Base-by-base conservation (phyloP, 2,888 invertebrate species). In the Tenthredo scrophulariae region DNA sequence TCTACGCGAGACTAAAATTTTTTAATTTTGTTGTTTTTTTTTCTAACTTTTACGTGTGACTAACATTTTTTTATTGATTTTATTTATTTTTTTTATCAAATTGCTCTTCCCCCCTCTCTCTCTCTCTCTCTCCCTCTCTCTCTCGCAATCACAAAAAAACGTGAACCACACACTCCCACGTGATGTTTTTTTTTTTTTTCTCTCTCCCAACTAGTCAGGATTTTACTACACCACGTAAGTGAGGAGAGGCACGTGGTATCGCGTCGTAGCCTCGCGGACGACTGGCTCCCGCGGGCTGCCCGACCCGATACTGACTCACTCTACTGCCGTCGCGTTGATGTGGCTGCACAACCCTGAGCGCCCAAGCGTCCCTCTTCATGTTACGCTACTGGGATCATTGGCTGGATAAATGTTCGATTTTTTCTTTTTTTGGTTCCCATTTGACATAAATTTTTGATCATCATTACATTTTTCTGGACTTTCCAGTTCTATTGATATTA, bases 231-330 rank as follows among this genome's bases (percentile, higher is more conserved):
- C 80, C 15, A 15, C 22, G 54, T n/a, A 15, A 7, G 62, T 65
- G 40, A 46, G 46, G 46, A 46, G 82, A 65, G 86, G 85, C 90
- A 89, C 92, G 91, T 91, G 90, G 89, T 91, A 87, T 86, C 91
- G 89, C 90, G 90, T 88, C 89, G 91, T 91, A 91, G 91, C 90
- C 90, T 90, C 90, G 91, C 91, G 91, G 89, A 92, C 91, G 91
- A 93, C 93, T 93, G 92, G 87, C 91, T 89, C 89, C 88, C 86
- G 89, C 88, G 89, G 89, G 87, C 89, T 90, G 92, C 88, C 92
- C 90, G 93, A 92, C 92, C 91, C 90, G 90, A 91, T 87, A 89
- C 91, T 90, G 92, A 92, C 91, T 92, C 91, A 90, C 90, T 89
- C 92, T 91, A 92, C 92, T 92, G 89, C 85, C 65, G 67, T n/a